Evolutionary conservation across 1,140 invertebrate genomes (phyloP), one percentile per base, ranked within the genome.

Genomic region (Drosophila miranda): DNA sequence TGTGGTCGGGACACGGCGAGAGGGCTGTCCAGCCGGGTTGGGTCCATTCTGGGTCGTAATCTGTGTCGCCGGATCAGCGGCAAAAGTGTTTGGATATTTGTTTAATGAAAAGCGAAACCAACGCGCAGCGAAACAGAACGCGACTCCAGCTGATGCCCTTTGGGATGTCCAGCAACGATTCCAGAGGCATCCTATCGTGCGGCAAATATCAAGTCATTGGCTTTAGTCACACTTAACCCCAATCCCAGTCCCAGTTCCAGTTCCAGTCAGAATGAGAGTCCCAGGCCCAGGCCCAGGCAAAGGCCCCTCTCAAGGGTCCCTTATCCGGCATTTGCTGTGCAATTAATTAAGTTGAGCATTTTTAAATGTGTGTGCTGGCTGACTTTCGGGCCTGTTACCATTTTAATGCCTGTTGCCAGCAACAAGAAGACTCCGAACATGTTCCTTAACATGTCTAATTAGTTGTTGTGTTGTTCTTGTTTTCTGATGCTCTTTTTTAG

Each of bases 381-480:
- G 73, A 59, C 58, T 82, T 58, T 75, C 58, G 51, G 80, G 53
- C 74, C 77, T 84, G 80, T 84, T 84, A 81, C 80, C 80, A 84
- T 84, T 84, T 84, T 74, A 84, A 81, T 84, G 81, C 63, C 77
- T 64, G 48, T 34, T 38, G 34, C 34, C 57, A 74, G 49, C 59
- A 62, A 13, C 49, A 49, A 54, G 50, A 64, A 81, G 62, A 64
- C 59, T 41, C 49, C 43, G 66, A 87, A 87, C 83, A 87, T 82
- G 83, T 87, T 87, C 82, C 78, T 87, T 87, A 87, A 87, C 82
- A 87, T 87, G 82, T 87, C 82, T 87, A 87, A 87, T 87, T 87
- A 87, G 82, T 87, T 87, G 82, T 87, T 82, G 82, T 74, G 59
- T 62, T 57, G 60, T 38, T 38, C 34, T 34, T 34, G 49, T 46